These are phyloP conservation scores for Tadarida brasiliensis DNA, from an alignment of 2,797 vertebrate genomes.

Conservation along the genomic window DNA sequence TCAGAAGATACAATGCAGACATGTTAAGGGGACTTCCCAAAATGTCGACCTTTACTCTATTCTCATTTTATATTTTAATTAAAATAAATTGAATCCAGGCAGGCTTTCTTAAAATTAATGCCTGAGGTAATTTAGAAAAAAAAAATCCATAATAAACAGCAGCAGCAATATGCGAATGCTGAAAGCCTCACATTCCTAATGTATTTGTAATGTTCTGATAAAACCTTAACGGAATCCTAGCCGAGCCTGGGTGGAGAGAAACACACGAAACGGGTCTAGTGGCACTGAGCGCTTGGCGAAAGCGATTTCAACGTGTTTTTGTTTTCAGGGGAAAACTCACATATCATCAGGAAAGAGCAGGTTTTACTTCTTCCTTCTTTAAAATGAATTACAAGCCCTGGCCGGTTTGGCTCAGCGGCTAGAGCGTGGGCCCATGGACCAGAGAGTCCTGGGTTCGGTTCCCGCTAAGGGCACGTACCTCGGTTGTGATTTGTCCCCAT, in stretches of 20 bases:
- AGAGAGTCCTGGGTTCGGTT: too few species aligned
- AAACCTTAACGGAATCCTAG: conserved; percentile 58
- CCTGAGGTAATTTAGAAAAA: conserved; percentile 59
- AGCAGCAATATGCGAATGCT: not conserved
- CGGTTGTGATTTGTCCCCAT: too few species aligned
- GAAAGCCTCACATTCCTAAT: conserved; percentile 48
- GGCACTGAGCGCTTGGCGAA: not conserved
- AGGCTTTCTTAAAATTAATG: conserved; percentile 70
- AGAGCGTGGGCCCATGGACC: too few species aligned
- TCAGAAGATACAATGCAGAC: conserved; percentile 17
- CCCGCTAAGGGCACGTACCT: too few species aligned
- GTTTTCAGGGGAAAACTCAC: not conserved
- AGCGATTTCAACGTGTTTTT: not conserved
- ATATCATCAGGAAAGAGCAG: not conserved
- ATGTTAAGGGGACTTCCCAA: not conserved
- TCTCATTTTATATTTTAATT: conserved; percentile 75
- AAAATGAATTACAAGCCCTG: not conserved
- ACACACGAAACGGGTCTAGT: not conserved
- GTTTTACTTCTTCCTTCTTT: not conserved
- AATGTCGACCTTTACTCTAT: not conserved
- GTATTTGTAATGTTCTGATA: not conserved
- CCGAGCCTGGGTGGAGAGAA: not conserved
- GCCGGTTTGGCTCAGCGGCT: too few species aligned
- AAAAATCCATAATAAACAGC: conserved; percentile 37
- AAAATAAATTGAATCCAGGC: conserved; percentile 73